Percentiles rank a stretch among this genome's conserved stretches.
Evolutionary conservation across 2,113 vertebrate genomes (phyloP).

Genomic region (Promerops cafer): DNA sequence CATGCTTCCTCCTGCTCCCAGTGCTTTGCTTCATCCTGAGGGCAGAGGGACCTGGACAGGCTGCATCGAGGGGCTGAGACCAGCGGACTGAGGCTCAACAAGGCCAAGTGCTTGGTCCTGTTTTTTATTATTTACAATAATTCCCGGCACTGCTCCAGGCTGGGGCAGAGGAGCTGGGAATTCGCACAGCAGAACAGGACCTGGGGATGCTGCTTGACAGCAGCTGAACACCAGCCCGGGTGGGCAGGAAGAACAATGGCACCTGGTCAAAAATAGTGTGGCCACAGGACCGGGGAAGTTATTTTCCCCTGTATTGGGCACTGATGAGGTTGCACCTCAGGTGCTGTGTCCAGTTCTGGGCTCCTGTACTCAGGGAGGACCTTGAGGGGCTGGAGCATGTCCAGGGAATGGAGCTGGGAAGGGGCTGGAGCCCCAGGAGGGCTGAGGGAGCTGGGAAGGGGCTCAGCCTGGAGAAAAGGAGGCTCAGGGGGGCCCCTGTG

Average conservation of each 20-base stretch:
- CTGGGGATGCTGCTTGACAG: neutral
- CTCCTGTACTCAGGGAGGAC: fast-evolving
- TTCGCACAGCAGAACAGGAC: neutral
- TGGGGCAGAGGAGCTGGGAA: neutral
- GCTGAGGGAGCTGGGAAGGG: neutral
- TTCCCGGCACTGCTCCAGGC: neutral
- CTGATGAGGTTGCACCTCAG: fast-evolving
- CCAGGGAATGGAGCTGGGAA: neutral
- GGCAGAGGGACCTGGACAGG: too few relatives aligned
- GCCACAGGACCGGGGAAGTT: fast-evolving
- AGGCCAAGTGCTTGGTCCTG: fast-evolving
- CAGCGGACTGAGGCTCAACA: fast-evolving
- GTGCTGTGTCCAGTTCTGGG: neutral
- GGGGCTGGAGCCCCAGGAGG: neutral
- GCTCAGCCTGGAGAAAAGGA: neutral
- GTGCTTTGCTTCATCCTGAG: fast-evolving
- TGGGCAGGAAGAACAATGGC: neutral
- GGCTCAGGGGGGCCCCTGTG: neutral
- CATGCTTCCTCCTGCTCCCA: neutral
- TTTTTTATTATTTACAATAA: fast-evolving
- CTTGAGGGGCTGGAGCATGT: fast-evolving
- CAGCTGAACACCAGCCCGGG: neutral
- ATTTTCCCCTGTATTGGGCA: fast-evolving
- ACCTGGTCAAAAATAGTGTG: fast-evolving
- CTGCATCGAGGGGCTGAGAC: neutral